Conservation (phyloP, 1,140 invertebrate genomes). For the Mylabris phalerata region DNA sequence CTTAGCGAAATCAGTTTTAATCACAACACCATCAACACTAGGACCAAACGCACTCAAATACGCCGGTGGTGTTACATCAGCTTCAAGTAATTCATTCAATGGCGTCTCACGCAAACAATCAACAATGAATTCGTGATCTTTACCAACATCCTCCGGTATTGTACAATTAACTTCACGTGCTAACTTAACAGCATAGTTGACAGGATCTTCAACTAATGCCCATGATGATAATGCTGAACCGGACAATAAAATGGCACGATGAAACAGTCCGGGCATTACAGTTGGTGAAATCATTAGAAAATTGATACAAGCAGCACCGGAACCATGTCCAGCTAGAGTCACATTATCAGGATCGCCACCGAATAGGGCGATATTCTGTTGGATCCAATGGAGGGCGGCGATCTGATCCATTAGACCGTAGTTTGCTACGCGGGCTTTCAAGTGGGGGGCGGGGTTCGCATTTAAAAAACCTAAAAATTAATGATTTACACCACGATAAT, state of each 20-base stretch:
- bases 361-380: conserved; percentile 85
- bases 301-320: conserved; percentile 91
- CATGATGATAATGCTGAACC: conserved; percentile 90
- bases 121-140: conserved; percentile 72
- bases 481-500: not conserved
- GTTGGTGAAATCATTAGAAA: conserved; percentile 91
- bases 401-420: conserved; percentile 93
- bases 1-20: conserved; percentile 70
- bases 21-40: conserved; percentile 80
- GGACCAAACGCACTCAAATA: conserved; percentile 80
- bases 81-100: conserved; percentile 67
- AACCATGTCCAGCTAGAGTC: conserved; percentile 87
- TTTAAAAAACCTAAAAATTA: conserved; percentile 66
- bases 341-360: conserved; percentile 84
- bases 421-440: conserved; percentile 78
- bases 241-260: conserved; percentile 82
- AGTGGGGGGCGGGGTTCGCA: conserved; percentile 70
- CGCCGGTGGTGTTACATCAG: conserved; percentile 73
- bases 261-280: conserved; percentile 83
- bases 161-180: conserved; percentile 82
- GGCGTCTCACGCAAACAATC: conserved; percentile 73
- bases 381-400: conserved; percentile 84
- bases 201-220: conserved; percentile 85
- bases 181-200: conserved; percentile 75
- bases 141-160: conserved; percentile 66